Evolutionary conservation across 2,113 vertebrate species (phyloP), one percentile per base, ranked within the genome.

Genomic region (Eulemur rufifrons): DNA sequence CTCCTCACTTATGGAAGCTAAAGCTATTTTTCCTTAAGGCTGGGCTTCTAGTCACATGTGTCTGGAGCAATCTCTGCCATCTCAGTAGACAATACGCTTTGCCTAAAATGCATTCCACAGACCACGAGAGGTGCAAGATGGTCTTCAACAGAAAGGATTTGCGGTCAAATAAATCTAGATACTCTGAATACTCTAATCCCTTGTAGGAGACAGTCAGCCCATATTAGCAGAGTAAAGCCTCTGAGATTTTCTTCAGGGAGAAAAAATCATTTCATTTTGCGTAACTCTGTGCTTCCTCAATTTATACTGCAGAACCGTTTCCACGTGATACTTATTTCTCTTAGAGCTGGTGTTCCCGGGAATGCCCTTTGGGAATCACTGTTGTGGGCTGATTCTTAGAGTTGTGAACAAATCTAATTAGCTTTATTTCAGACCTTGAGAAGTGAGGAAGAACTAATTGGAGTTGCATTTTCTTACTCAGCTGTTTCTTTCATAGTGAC

Each of bases 361-460:
- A 39, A 71, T 85, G 83, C 10, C 83, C 73, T 95, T 78, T 68
- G 90, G 90, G 74, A 93, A 85, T 83, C 61, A 56, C 64, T 37
- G 6, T 52, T 52, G 8, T 63, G n/a, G 47, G 42, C 8, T 50
- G n/a, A 69, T 77, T 32, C 71, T 89, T 47, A 50, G 73, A 82
- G 88, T 95, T 95, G 92, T 86, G 63, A 94, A 89, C 68, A 86
- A 97, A 96, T 96, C 86, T 73, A 96, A 86, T 93, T 95, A 94
- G 86, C 63, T 94, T 91, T 73, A 68, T 81, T 91, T 95, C 47
- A 89, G 85, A 86, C 61, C 52, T 87, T 90, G 54, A 86, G 68
- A 94, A 73, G 83, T 74, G 82, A 54, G 73, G 23, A 89, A 91
- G 61, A 66, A 61, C 45, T 94, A 85, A 95, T 63, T 68, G 78